phyloP scores from a whole-genome alignment of 2,113 vertebrate genomes.

The Guaruba guarouba region DNA sequence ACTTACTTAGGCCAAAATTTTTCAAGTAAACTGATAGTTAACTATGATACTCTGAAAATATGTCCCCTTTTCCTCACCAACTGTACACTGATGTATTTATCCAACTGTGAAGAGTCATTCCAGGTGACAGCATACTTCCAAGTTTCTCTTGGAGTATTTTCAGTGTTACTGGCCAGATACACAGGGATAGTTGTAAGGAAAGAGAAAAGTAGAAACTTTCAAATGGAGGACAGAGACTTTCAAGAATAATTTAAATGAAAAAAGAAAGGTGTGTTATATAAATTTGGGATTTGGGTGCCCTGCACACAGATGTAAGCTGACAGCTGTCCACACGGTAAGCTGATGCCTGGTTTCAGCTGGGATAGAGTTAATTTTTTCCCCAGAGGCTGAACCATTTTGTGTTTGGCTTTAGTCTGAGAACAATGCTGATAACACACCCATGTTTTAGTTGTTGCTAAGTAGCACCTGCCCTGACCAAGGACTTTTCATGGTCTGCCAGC shows the following conservation, averaged over 20 bases:
- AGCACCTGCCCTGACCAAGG: background rate
- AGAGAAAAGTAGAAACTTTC: background rate
- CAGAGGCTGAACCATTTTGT: background rate
- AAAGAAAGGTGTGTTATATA: background rate
- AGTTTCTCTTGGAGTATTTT: background rate
- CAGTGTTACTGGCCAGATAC: rapidly evolving
- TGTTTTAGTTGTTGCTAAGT: background rate
- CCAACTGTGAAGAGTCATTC: background rate
- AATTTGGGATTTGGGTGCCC: background rate
- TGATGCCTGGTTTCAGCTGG: background rate
- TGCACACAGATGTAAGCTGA: background rate
- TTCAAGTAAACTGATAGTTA: background rate
- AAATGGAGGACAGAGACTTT: background rate
- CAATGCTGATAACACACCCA: background rate
- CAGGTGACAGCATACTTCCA: background rate
- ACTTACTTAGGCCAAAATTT: background rate
- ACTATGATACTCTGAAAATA: background rate
- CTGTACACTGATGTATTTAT: too few species aligned
- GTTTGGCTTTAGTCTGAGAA: background rate
- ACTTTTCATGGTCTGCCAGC: background rate
- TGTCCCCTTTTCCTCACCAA: background rate
- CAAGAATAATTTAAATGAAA: background rate
- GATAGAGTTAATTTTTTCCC: background rate
- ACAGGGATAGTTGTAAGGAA: background rate
- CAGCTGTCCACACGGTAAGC: background rate